Evolutionary conservation across 2,797 vertebrate species (phyloP).

Genomic region (Trachurus trachurus): DNA sequence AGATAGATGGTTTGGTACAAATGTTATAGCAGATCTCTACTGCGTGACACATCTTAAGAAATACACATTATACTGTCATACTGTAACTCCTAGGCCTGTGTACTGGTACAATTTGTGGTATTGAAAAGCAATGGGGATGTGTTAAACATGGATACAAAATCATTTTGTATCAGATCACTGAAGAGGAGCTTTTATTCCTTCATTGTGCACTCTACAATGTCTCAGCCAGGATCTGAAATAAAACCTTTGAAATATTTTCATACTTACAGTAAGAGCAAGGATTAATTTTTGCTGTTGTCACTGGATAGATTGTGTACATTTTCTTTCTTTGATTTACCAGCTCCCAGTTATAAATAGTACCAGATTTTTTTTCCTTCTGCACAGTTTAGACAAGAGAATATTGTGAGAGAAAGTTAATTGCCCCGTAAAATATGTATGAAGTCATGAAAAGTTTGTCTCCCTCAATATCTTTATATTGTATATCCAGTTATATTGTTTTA

Average conservation of each 20-base stretch:
- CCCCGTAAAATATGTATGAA: constrained; percentile 59
- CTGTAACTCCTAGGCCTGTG: not conserved
- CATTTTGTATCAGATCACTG: not conserved
- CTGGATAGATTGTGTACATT: not conserved
- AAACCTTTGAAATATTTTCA: constrained; percentile 30
- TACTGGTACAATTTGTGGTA: not conserved
- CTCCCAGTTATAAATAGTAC: constrained; percentile 24
- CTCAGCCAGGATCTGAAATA: constrained; percentile 9
- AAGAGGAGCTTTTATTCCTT: constrained; percentile 11
- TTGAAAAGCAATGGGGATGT: constrained; percentile 6
- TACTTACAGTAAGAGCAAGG: not conserved
- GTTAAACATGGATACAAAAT: not conserved
- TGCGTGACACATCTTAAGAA: constrained; percentile 7
- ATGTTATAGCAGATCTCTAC: not conserved
- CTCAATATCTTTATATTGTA: constrained; percentile 23
- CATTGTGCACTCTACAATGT: not conserved
- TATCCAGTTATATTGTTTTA: constrained; percentile 40
- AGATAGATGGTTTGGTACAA: not conserved
- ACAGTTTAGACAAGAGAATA: constrained; percentile 46
- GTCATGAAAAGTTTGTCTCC: constrained; percentile 52
- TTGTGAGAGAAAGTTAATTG: constrained; percentile 49
- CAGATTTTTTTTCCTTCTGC: not conserved
- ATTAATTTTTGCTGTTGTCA: not conserved
- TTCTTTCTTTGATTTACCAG: constrained; percentile 26
- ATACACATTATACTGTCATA: not conserved